Conservation (phyloP, 1,140 invertebrate genomes). For the Cydia pomonella region DNA sequence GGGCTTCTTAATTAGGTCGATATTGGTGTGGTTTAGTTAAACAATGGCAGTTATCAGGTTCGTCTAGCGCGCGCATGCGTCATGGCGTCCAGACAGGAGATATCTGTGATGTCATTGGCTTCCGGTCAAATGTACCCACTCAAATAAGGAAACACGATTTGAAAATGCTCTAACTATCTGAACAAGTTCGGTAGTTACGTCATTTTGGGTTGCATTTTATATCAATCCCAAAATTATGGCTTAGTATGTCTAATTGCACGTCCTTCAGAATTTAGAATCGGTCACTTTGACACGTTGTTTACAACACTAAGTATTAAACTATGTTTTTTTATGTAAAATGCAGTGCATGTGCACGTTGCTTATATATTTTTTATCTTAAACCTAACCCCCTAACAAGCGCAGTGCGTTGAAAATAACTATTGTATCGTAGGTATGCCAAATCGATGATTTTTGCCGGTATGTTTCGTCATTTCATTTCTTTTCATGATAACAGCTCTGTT, state of each 20-base stretch:
- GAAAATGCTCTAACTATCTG: neutral
- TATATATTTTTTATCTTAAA: neutral
- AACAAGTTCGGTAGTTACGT: neutral
- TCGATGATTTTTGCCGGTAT: conserved; percentile 1
- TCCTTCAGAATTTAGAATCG: neutral
- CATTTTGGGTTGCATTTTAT: neutral
- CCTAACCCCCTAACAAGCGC: neutral
- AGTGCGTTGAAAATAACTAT: neutral
- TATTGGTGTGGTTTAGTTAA: conserved; percentile 7
- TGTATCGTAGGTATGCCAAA: neutral
- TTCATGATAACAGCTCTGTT: neutral
- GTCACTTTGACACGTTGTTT: neutral
- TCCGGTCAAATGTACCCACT: conserved; percentile 48
- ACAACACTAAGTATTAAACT: neutral
- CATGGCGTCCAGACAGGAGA: conserved; percentile 45
- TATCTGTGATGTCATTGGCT: conserved; percentile 60
- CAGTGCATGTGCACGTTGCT: neutral
- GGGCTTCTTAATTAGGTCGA: neutral
- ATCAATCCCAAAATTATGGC: neutral
- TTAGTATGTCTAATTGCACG: neutral
- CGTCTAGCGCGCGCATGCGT: conserved; percentile 52
- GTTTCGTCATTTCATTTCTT: conserved; percentile 5
- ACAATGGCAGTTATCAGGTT: conserved; percentile 33
- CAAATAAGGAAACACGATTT: conserved; percentile 19
- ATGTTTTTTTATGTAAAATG: neutral